A percentile compares a stretch with the other conserved stretches of the same genome.
phyloP scores from a whole-genome alignment of 1,140 invertebrate genomes.

The Vollenhovia emeryi region DNA sequence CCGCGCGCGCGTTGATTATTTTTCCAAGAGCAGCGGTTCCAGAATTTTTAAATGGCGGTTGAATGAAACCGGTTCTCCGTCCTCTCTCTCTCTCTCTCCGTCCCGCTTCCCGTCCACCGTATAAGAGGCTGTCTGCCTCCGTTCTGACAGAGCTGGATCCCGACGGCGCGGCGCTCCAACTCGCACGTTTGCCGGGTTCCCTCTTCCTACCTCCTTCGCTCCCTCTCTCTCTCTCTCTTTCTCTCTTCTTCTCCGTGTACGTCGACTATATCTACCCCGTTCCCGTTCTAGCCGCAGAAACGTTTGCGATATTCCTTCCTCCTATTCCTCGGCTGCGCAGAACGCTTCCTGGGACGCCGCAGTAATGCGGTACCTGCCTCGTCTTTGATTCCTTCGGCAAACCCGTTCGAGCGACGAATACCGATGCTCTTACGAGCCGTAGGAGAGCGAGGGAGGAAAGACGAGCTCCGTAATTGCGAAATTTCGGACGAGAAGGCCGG shows the following conservation, averaged over 20 bases:
- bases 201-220: neutral
- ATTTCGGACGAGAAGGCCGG: conserved; percentile 30
- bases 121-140: conserved; percentile 62
- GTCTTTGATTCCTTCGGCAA: conserved; percentile 64
- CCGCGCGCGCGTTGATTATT: conserved; percentile 78
- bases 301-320: conserved; percentile 39
- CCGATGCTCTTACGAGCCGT: conserved; percentile 42
- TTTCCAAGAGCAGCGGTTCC: conserved; percentile 77
- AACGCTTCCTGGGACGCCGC: conserved; percentile 8
- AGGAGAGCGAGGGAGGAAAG: neutral
- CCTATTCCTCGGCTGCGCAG: conserved; percentile 30
- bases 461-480: conserved; percentile 43
- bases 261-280: conserved; percentile 9
- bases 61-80: conserved; percentile 80
- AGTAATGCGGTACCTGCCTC: conserved; percentile 57
- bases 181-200: conserved; percentile 30
- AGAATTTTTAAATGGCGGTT: conserved; percentile 80
- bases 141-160: conserved; percentile 50
- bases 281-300: conserved; percentile 11
- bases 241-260: neutral
- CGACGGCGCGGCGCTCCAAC: conserved; percentile 52
- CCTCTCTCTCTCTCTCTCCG: conserved; percentile 21
- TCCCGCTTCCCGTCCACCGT: conserved; percentile 17
- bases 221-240: neutral
- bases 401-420: conserved; percentile 56